Evolutionary conservation across 2,888 invertebrate genomes (phyloP).

Genomic region (Ommatoiulus sabulosus): DNA sequence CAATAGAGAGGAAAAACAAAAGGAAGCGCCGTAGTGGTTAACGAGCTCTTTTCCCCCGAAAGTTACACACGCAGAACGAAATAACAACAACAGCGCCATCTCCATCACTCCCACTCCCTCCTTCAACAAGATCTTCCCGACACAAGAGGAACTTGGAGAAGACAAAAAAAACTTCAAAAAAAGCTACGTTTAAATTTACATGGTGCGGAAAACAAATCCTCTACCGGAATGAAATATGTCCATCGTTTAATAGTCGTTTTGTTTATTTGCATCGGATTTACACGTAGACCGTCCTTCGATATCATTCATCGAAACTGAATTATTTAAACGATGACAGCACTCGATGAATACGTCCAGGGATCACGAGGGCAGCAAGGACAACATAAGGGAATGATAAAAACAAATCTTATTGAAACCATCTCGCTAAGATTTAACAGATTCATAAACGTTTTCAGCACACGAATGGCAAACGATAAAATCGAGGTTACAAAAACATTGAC

Average conservation of each 20-base stretch:
- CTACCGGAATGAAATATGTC: not conserved
- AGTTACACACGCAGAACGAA: not conserved
- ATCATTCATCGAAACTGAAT: not conserved
- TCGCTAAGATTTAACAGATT: too few relatives aligned
- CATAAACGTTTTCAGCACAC: not conserved
- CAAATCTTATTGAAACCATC: not conserved
- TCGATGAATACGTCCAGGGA: not conserved
- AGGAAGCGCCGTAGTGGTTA: constrained; percentile 21
- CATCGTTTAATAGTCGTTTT: not conserved
- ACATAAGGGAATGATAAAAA: not conserved
- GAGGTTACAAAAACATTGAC: too few relatives aligned
- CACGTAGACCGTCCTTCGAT: not conserved
- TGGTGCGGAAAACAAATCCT: not conserved
- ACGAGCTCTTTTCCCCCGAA: constrained; percentile 8
- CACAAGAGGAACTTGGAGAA: not conserved
- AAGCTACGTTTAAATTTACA: not conserved
- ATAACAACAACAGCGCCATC: constrained; percentile 17
- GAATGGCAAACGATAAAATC: not conserved
- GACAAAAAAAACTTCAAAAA: not conserved
- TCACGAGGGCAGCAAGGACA: too few relatives aligned
- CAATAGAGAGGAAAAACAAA: constrained; percentile 8
- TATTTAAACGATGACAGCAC: not conserved
- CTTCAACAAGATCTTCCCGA: not conserved
- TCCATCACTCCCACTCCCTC: not conserved
- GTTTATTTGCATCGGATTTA: not conserved